Conservation (phyloP, 2,888 invertebrate genomes). For the Phragmatobia fuliginosa region DNA sequence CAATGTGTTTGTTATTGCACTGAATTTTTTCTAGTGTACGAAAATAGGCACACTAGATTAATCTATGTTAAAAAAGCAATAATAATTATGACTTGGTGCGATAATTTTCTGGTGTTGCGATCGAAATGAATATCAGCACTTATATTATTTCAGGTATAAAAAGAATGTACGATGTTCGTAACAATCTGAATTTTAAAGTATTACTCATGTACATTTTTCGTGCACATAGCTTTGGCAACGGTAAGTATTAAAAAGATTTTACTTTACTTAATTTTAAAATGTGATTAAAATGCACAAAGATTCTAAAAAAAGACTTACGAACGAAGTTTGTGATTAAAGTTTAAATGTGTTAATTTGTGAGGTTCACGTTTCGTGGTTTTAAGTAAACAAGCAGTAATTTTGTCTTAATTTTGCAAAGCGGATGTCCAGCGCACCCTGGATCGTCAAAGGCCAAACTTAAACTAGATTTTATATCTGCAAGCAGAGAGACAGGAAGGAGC, state of each 20-base stretch:
- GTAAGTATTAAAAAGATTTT: neutral
- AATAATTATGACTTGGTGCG: neutral
- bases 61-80: neutral
- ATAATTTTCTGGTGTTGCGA: neutral
- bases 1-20: neutral
- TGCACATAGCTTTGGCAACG: neutral
- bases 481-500: no score
- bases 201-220: neutral
- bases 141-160: neutral
- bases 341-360: no score
- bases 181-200: neutral
- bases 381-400: no score
- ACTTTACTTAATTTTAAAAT: neutral
- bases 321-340: no score
- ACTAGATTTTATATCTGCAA: no score
- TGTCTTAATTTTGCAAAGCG: no score
- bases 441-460: no score
- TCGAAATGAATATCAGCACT: neutral
- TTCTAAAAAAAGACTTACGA: no score
- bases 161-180: neutral
- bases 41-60: no score
- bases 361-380: no score
- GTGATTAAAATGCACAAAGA: neutral
- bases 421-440: no score
- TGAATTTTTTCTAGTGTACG: neutral